A percentile compares a stretch with the other conserved stretches of the same genome.
phyloP scores from a whole-genome alignment of 2,113 vertebrate genomes.

The Stigmatopora nigra region DNA sequence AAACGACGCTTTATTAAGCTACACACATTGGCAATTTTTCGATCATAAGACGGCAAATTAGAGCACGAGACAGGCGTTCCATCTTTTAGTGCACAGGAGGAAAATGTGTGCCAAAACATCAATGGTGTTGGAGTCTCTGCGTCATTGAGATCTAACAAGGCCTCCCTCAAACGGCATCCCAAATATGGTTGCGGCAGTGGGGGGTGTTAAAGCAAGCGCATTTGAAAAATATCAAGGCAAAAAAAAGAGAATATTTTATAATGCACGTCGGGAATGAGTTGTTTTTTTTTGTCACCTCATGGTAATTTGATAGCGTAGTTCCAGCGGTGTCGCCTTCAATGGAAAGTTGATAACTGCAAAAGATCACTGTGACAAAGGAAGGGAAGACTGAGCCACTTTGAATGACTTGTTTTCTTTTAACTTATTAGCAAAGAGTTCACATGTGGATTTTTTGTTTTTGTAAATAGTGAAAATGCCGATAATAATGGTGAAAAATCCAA shows the following conservation, averaged over 20 bases:
- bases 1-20: too few relatives aligned
- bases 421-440: neutral
- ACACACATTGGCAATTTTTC: too few relatives aligned
- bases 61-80: neutral
- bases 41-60: neutral
- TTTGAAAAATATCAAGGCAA: neutral
- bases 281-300: constrained; percentile 4
- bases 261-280: neutral
- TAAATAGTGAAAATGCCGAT: constrained; percentile 43
- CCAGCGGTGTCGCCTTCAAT: constrained; percentile 23
- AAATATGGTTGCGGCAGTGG: constrained; percentile 1
- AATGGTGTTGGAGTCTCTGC: neutral
- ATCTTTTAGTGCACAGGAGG: neutral
- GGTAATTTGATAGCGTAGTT: constrained; percentile 22
- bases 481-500: constrained; percentile 30
- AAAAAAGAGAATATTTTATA: constrained; percentile 6
- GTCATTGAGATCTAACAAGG: neutral
- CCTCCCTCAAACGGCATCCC: neutral
- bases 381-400: constrained; percentile 1
- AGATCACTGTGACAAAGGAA: constrained; percentile 55
- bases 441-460: constrained; percentile 6
- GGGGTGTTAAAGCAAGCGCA: neutral
- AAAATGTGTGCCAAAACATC: neutral
- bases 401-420: neutral
- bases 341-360: constrained; percentile 36